phyloP scores from a whole-genome alignment of 37 sponge, comb jelly and placozoan genomes.

The Geodia barretti region DNA sequence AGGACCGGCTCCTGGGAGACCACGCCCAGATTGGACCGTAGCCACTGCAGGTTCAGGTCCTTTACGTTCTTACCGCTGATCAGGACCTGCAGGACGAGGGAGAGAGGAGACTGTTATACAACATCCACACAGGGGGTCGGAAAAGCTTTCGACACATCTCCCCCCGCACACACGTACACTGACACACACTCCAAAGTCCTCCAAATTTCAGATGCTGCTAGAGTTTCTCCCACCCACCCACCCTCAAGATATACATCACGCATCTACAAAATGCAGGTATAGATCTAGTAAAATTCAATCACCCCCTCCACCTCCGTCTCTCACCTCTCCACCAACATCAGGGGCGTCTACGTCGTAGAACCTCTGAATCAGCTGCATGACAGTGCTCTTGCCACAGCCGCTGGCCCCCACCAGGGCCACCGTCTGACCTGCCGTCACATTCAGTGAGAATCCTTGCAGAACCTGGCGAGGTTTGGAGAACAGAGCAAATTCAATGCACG shows the following conservation, averaged over 20 bases:
- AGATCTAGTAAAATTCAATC: neutral
- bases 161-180: too few relatives aligned
- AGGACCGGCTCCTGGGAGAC: conserved; percentile 95
- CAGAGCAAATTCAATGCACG: conserved; percentile 3
- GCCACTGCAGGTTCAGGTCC: conserved; percentile 80
- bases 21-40: conserved; percentile 86
- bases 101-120: too few relatives aligned
- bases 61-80: conserved; percentile 79
- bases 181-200: too few relatives aligned
- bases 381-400: conserved; percentile 94
- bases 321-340: too few relatives aligned
- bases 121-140: too few relatives aligned
- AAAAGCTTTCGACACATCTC: too few relatives aligned
- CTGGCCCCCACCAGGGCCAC: conserved; percentile 90
- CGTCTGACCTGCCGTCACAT: conserved; percentile 67
- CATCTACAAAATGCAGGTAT: neutral
- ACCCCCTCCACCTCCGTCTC: neutral
- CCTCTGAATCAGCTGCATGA: conserved; percentile 79
- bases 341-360: conserved; percentile 77
- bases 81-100: conserved; percentile 26
- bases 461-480: conserved; percentile 35
- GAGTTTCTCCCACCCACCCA: too few relatives aligned
- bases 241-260: too few relatives aligned
- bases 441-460: conserved; percentile 51
- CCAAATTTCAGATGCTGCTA: too few relatives aligned